Conservation (phyloP, 2,113 vertebrate species). For the Pachypanchax playfairii region DNA sequence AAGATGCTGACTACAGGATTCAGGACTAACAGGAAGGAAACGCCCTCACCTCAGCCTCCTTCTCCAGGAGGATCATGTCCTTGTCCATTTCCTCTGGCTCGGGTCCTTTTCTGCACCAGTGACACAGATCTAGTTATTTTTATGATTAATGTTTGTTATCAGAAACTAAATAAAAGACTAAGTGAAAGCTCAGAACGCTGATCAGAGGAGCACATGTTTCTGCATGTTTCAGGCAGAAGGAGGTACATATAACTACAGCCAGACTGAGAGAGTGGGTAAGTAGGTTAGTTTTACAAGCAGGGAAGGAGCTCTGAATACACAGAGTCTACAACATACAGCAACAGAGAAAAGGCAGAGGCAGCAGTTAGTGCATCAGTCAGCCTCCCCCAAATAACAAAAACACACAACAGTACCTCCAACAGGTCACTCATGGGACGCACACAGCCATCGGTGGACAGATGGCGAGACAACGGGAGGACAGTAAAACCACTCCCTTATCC, state of each 20-base stretch:
- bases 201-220: background rate
- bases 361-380: conserved; percentile 39
- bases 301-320: conserved; percentile 16
- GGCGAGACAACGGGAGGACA: conserved; percentile 43
- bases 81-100: conserved; percentile 96
- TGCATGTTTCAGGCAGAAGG: conserved; percentile 21
- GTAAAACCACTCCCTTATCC: conserved; percentile 58
- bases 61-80: conserved; percentile 96
- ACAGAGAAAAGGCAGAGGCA: conserved; percentile 47
- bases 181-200: conserved; percentile 1
- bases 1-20: no score
- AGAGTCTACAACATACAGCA: conserved; percentile 55
- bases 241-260: conserved; percentile 55
- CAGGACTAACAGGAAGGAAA: background rate
- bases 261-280: conserved; percentile 51
- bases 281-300: conserved; percentile 54
- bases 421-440: conserved; percentile 45
- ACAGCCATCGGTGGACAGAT: conserved; percentile 57
- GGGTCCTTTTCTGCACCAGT: conserved; percentile 82
- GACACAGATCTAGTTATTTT: conserved; percentile 29
- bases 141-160: no score
- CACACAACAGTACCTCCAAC: conserved; percentile 61
- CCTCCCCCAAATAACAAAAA: conserved; percentile 56
- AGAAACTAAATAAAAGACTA: background rate
- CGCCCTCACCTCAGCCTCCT: conserved; percentile 93